Evolutionary conservation across 2,888 invertebrate species (phyloP).

Genomic region (Microplitis deprimator): DNA sequence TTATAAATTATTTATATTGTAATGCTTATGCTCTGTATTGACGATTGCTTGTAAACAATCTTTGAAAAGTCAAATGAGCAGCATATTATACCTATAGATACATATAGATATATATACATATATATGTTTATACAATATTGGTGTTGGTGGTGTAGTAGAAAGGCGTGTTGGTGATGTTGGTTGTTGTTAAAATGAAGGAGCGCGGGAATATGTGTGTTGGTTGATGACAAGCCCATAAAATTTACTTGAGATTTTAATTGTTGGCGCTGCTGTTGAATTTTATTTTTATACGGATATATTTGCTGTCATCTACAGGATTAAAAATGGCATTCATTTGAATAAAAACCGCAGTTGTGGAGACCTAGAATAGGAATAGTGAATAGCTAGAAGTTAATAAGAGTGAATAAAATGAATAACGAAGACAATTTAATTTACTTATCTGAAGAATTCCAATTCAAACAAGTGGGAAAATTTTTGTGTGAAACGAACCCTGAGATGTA

Average conservation of each 20-base stretch:
- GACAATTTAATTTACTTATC: too few species aligned
- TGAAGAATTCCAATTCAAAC: too few species aligned
- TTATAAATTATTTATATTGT: conserved; percentile 38
- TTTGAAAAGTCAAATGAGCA: conserved; percentile 64
- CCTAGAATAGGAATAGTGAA: too few species aligned
- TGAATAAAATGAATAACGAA: too few species aligned
- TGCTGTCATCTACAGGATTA: too few species aligned
- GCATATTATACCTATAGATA: neutral
- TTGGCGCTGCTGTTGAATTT: neutral
- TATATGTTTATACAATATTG: neutral
- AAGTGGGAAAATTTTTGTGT: too few species aligned
- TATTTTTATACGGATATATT: neutral
- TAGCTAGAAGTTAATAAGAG: too few species aligned
- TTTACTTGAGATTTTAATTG: neutral
- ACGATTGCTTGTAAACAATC: conserved; percentile 67
- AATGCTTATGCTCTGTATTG: conserved; percentile 48
- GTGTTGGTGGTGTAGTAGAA: neutral
- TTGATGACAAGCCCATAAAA: neutral
- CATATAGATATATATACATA: neutral
- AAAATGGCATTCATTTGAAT: too few species aligned
- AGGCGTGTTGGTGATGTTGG: neutral
- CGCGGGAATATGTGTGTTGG: neutral
- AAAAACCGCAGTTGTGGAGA: too few species aligned
- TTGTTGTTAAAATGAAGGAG: conserved; percentile 1
- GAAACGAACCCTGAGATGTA: too few species aligned